Percentiles rank a stretch among this genome's conserved stretches.
These are phyloP conservation scores for Sitta europaea DNA, from an alignment of 2,113 vertebrate genomes.

Conservation along the genomic window DNA sequence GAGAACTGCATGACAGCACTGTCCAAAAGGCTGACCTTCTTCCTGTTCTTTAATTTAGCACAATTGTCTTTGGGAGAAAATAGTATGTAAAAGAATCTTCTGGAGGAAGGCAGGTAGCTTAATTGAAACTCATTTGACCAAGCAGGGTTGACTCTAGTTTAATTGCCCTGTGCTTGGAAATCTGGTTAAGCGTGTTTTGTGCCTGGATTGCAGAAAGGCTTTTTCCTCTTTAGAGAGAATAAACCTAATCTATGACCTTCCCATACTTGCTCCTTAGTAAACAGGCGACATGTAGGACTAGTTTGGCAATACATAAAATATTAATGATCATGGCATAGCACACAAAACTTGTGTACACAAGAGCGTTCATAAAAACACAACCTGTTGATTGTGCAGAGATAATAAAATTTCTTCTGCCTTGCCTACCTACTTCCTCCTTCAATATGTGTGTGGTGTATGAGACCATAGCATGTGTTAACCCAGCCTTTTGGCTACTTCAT, in stretches of 20 bases:
- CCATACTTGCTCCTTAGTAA: neutral
- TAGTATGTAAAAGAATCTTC: neutral
- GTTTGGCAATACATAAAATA: slow-evolving; percentile 5
- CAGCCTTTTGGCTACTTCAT: neutral
- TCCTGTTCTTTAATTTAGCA: neutral
- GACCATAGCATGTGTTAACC: neutral
- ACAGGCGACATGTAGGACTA: neutral
- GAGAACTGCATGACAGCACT: neutral
- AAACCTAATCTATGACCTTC: neutral
- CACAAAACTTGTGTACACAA: neutral
- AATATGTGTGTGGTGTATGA: neutral
- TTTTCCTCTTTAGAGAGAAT: neutral
- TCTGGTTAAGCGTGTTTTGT: neutral
- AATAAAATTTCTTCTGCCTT: neutral
- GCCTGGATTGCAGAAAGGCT: neutral
- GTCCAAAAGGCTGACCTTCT: neutral
- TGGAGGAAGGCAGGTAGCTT: neutral
- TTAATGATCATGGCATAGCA: neutral
- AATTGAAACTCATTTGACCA: neutral
- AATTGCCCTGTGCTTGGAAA: neutral
- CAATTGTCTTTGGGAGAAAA: neutral
- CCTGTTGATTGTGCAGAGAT: neutral
- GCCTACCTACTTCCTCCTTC: neutral
- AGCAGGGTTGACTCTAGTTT: neutral
- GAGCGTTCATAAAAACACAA: neutral